These are phyloP conservation scores for Todiramphus chloris DNA, from an alignment of 2,113 vertebrate species.

Conservation along the genomic window DNA sequence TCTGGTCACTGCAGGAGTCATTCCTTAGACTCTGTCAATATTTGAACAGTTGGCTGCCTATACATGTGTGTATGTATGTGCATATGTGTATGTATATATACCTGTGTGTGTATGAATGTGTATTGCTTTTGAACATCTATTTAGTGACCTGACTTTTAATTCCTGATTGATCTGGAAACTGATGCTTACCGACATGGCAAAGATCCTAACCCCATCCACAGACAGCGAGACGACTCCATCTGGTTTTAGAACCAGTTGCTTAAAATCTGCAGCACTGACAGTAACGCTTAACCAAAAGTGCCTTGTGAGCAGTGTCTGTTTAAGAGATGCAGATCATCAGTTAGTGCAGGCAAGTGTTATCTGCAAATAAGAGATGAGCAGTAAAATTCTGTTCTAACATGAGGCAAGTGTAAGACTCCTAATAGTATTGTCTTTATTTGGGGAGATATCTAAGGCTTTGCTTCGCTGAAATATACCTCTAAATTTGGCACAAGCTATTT, in stretches of 20 bases:
- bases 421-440: constrained; percentile 37
- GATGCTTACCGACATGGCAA: neutral
- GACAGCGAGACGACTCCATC: neutral
- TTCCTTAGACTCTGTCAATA: neutral
- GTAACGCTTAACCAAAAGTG: neutral
- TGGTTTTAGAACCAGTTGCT: neutral
- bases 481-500: constrained; percentile 43
- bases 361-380: neutral
- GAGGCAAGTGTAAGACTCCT: neutral
- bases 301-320: neutral
- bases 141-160: neutral
- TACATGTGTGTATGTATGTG: neutral
- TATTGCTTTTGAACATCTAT: neutral
- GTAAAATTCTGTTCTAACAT: neutral
- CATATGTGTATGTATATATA: neutral
- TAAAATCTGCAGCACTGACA: neutral
- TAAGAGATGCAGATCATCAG: neutral
- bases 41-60: neutral
- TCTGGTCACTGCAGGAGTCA: neutral
- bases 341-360: neutral
- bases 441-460: neutral
- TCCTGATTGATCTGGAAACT: neutral
- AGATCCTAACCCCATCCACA: neutral
- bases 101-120: rapidly evolving
- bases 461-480: constrained; percentile 3